phyloP scores from a whole-genome alignment of 2,113 vertebrate genomes.

The Orcinus orca region DNA sequence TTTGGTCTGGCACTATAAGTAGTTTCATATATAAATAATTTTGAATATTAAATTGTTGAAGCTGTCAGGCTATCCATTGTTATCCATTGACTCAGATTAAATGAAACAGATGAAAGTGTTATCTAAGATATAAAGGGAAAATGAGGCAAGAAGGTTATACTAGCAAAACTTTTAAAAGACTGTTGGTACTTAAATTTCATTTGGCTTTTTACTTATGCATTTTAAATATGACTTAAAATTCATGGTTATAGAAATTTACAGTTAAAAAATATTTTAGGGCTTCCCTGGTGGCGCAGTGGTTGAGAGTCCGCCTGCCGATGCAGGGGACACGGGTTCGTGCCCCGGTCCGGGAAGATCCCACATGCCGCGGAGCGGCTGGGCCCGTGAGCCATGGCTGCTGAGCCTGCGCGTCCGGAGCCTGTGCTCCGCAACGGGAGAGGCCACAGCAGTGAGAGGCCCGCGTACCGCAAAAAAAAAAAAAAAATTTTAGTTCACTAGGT shows the following conservation, averaged over 20 bases:
- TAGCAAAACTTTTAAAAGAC: neutral
- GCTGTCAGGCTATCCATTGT: neutral
- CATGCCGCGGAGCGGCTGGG: no score
- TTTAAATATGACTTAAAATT: neutral
- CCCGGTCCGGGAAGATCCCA: no score
- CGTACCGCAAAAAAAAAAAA: neutral
- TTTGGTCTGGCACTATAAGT: neutral
- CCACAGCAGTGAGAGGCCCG: no score
- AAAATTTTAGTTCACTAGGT: neutral
- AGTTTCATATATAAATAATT: neutral
- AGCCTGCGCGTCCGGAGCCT: no score
- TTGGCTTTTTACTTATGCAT: neutral
- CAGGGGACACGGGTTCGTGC: no score
- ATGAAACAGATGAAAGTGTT: neutral
- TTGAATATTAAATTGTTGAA: neutral
- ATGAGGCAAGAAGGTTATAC: neutral
- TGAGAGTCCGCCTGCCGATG: no score
- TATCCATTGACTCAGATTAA: neutral
- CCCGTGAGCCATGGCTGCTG: no score
- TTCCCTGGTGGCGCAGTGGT: no score
- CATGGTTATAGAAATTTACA: neutral
- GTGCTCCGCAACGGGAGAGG: no score
- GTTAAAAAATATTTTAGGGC: neutral
- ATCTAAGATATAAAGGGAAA: neutral
- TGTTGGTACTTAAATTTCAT: neutral